Conservation (phyloP, 2,797 vertebrate genomes). For the Lutjanus argentimaculatus region DNA sequence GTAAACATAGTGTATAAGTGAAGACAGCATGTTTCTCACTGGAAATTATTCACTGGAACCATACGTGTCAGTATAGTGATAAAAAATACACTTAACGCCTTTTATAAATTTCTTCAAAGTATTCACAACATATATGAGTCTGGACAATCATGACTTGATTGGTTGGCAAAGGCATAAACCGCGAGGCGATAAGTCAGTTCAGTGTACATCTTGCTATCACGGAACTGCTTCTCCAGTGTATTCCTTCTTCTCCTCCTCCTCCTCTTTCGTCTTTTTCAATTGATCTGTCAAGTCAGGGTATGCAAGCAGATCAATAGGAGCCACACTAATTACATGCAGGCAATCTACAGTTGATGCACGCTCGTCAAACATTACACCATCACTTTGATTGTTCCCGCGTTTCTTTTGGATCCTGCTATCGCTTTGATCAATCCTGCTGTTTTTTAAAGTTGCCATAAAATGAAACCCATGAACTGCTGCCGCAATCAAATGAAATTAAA, state of each 20-base stretch:
- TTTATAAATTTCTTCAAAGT: too few relatives aligned
- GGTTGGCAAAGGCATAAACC: too few relatives aligned
- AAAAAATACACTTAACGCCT: too few relatives aligned
- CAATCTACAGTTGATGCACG: constrained; percentile 63
- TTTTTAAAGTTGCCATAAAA: constrained; percentile 57
- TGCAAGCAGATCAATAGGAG: constrained; percentile 63
- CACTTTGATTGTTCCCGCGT: constrained; percentile 62
- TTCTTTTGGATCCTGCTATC: constrained; percentile 38
- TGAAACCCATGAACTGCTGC: constrained; percentile 46
- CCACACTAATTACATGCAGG: constrained; percentile 68
- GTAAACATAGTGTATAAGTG: too few relatives aligned
- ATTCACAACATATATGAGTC: too few relatives aligned
- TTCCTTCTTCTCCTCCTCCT: constrained; percentile 5
- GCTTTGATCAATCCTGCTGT: constrained; percentile 71
- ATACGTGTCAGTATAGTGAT: too few relatives aligned
- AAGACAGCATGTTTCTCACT: too few relatives aligned
- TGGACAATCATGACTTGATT: too few relatives aligned
- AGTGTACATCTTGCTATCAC: constrained; percentile 2
- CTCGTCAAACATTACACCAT: constrained; percentile 33
- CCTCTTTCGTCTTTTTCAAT: constrained; percentile 43
- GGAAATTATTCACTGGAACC: too few relatives aligned
- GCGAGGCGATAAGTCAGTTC: neutral
- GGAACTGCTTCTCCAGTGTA: neutral
- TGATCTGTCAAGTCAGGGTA: constrained; percentile 68
- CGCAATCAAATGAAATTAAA: constrained; percentile 65